Evolutionary conservation across 2,797 vertebrate species (phyloP).

Genomic region (Delichon dasypus): DNA sequence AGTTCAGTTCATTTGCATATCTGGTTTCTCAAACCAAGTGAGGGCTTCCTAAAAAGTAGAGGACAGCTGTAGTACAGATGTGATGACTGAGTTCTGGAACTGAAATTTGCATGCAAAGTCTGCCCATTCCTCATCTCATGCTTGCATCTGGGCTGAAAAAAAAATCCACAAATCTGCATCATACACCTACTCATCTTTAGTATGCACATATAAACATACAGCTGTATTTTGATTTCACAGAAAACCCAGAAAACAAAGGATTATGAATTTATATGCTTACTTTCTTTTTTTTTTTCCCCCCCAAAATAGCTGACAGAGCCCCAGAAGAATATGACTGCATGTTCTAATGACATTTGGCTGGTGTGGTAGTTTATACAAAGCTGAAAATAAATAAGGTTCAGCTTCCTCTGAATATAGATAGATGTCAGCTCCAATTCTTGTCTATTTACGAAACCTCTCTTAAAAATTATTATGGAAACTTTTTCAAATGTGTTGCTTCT

Average conservation of each 20-base stretch:
- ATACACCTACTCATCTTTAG: not conserved
- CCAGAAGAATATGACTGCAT: not conserved
- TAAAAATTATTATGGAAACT: not conserved
- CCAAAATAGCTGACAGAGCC: not conserved
- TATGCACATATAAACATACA: not conserved
- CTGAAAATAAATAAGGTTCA: not conserved
- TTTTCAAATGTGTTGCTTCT: not conserved
- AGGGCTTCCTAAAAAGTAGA: constrained; percentile 30
- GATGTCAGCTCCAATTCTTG: not conserved
- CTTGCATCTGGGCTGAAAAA: not conserved
- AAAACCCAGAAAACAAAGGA: not conserved
- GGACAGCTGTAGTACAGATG: not conserved
- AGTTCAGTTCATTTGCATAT: not conserved
- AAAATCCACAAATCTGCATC: not conserved
- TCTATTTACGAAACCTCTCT: not conserved
- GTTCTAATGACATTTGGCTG: not conserved
- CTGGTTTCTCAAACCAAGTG: not conserved
- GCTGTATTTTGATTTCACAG: not conserved
- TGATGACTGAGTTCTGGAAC: not conserved
- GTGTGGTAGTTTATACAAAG: not conserved
- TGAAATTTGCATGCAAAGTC: not conserved
- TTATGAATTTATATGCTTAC: not conserved
- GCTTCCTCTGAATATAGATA: not conserved
- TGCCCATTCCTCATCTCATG: not conserved
- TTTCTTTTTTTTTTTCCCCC: not conserved